These are phyloP conservation scores for Seira ritae DNA, from an alignment of 2,888 invertebrate genomes.

Conservation along the genomic window DNA sequence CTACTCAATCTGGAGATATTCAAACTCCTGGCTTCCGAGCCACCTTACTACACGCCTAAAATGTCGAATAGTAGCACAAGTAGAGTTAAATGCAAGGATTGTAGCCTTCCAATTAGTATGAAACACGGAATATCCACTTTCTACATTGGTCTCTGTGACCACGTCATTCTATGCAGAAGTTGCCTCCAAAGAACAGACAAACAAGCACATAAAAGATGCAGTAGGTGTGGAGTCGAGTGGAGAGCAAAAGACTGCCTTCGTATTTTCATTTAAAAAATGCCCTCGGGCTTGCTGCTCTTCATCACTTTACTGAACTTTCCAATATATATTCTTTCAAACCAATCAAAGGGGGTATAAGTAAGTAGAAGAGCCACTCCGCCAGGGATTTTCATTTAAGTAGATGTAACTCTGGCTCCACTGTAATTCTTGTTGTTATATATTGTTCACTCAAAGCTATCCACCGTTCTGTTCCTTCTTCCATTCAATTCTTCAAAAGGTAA, in stretches of 20 bases:
- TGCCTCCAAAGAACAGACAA: conserved; percentile 65
- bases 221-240: conserved; percentile 62
- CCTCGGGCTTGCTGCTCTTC: too few species aligned
- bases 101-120: conserved; percentile 56
- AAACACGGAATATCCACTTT: conserved; percentile 64
- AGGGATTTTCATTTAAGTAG: too few species aligned
- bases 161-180: conserved; percentile 58
- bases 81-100: conserved; percentile 62
- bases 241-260: conserved; percentile 66
- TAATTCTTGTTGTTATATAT: too few species aligned
- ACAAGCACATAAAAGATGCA: conserved; percentile 59
- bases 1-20: conserved; percentile 61
- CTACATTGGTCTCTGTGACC: conserved; percentile 65
- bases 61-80: conserved; percentile 25
- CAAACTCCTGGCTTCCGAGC: conserved; percentile 57
- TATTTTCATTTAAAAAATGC: conserved; percentile 60
- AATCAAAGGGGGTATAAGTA: too few species aligned
- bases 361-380: too few species aligned
- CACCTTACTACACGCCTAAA: conserved; percentile 53
- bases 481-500: too few species aligned
- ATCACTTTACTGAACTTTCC: too few species aligned
- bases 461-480: too few species aligned
- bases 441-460: too few species aligned
- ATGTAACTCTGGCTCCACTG: too few species aligned
- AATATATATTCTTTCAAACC: too few species aligned